These are phyloP conservation scores for Pseudorasbora parva DNA, from an alignment of 2,113 vertebrate species.

Conservation along the genomic window DNA sequence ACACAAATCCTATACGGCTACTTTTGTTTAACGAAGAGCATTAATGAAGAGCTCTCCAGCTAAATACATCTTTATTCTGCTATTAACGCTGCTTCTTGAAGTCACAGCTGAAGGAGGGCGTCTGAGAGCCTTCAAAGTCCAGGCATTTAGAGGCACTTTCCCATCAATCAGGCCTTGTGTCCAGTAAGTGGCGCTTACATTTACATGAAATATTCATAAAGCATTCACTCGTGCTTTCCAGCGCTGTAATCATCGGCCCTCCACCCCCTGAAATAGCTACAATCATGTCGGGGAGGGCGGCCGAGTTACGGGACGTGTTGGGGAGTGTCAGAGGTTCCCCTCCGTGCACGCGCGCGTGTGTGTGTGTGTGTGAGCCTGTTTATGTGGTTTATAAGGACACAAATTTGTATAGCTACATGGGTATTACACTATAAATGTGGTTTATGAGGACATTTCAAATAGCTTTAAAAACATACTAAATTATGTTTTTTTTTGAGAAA, in stretches of 20 bases:
- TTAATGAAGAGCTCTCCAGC: slow-evolving; percentile 96
- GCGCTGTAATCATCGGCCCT: slow-evolving; percentile 90
- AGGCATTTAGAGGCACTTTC: slow-evolving; percentile 91
- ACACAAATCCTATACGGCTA: slow-evolving; percentile 75
- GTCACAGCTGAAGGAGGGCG: slow-evolving; percentile 81
- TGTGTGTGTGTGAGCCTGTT: too few species aligned
- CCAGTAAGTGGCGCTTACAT: slow-evolving; percentile 98
- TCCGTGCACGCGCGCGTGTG: too few species aligned
- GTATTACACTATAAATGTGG: too few species aligned
- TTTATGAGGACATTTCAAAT: too few species aligned
- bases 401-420: too few species aligned
- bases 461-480: too few species aligned
- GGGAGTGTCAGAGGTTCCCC: too few species aligned
- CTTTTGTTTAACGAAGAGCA: slow-evolving; percentile 85
- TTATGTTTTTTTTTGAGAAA: too few species aligned
- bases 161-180: slow-evolving; percentile 93
- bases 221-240: slow-evolving; percentile 94
- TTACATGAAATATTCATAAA: slow-evolving; percentile 99
- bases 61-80: slow-evolving; percentile 89
- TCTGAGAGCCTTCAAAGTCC: slow-evolving; percentile 89
- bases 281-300: slow-evolving; percentile 93
- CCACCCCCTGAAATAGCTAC: slow-evolving; percentile 81
- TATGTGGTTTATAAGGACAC: too few species aligned
- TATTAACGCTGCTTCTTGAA: slow-evolving; percentile 87
- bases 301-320: slow-evolving; percentile 78